Conservation (phyloP, 1,140 invertebrate species). For the Ips nitidus region DNA sequence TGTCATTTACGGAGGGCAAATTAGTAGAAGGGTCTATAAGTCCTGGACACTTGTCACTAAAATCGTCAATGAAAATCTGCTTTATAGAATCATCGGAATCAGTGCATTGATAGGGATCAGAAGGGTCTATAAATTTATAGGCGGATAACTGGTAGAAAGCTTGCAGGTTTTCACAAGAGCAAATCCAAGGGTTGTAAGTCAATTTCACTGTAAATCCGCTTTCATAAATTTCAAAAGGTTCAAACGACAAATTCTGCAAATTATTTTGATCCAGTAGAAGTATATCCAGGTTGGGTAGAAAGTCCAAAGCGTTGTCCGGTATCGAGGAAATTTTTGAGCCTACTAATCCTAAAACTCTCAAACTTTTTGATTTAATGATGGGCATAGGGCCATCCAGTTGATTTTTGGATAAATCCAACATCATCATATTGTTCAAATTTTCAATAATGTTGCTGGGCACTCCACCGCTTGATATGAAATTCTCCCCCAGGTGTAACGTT, state of each 20-base stretch:
- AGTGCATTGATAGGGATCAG: conserved; percentile 40
- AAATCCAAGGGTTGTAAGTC: conserved; percentile 44
- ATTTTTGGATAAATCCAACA: conserved; percentile 44
- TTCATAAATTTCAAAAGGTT: conserved; percentile 34
- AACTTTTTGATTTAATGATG: conserved; percentile 37
- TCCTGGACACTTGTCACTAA: background rate
- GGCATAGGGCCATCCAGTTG: conserved; percentile 42
- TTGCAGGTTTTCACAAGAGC: conserved; percentile 43
- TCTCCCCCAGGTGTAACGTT: conserved; percentile 42
- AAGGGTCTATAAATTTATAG: conserved; percentile 37
- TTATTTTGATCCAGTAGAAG: conserved; percentile 46
- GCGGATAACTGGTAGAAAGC: conserved; percentile 38
- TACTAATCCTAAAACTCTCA: conserved; percentile 40
- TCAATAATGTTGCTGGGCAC: conserved; percentile 40
- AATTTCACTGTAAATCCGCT: conserved; percentile 36
- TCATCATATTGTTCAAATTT: conserved; percentile 37
- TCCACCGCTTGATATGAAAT: conserved; percentile 36
- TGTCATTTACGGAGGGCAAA: background rate
- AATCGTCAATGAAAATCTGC: conserved; percentile 33
- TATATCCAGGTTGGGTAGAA: conserved; percentile 42
- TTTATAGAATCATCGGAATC: conserved; percentile 19
- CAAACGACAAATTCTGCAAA: conserved; percentile 40
- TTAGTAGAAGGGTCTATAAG: background rate
- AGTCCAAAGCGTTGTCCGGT: conserved; percentile 28
- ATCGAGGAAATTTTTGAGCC: conserved; percentile 41